Evolutionary conservation across 2,113 vertebrate genomes (phyloP), one percentile per base, ranked within the genome.

Genomic region (Mugil cephalus): DNA sequence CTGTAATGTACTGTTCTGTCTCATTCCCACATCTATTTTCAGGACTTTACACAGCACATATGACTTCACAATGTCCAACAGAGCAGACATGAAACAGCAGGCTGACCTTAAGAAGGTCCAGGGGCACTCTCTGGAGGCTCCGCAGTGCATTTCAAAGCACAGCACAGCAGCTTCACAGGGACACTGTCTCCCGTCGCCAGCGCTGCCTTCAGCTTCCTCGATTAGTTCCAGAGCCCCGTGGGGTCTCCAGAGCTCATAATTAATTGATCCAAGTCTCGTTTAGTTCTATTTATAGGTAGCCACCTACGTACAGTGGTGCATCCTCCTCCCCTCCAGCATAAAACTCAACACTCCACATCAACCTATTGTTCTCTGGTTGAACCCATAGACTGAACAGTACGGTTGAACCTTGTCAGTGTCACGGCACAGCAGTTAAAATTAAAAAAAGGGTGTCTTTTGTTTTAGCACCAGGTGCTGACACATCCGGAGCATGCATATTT

Each of bases 401-500:
- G 53, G 59, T 61, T 1, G 15, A 63, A 24, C n/a, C 45, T 58
- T 68, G 70, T 73, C 62, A 47, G 24, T 39, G 70, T 69, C 72
- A 34, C 83, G 70, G 73, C 70, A 19, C 62, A 53, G n/a, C 1
- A 1, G 1, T 9, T 0, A 10, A 45, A n/a, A 54, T 11, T 17
- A 34, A n/a, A n/a, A n/a, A n/a, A n/a, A 7, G 30, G 42, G 53
- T 42, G 52, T 68, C 43, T 68, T 36, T 38, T 36, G 54, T 70
- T 73, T 53, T n/a, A 82, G 59, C 43, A 72, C 54, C 35, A 3
- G 17, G 34, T 13, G 6, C 77, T 52, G 66, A 69, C 69, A 59
- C 75, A 47, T 65, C 46, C 63, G 54, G 35, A 51, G 66, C 77
- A 87, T 89, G 8, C 85, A 86, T 89, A 83, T 90, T 91, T 91